phyloP scores from a whole-genome alignment of 2,113 vertebrate species.

The Cinclus cinclus region DNA sequence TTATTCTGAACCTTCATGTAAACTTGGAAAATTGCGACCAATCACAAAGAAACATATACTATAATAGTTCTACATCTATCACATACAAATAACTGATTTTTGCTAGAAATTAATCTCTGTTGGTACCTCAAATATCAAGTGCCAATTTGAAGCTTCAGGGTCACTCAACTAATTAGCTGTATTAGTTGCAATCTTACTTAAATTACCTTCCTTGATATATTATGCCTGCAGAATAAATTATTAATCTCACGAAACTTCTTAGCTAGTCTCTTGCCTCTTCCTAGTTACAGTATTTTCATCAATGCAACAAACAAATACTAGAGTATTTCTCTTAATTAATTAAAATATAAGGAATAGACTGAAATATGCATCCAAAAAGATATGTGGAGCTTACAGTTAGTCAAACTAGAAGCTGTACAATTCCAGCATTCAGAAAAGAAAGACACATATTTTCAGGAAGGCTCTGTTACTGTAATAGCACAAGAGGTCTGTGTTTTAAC shows the following conservation, averaged over 20 bases:
- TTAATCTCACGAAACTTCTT: conserved; percentile 78
- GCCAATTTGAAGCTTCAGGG: conserved; percentile 9
- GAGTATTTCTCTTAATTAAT: conserved; percentile 32
- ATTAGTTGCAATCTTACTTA: conserved; percentile 70
- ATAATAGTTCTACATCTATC: neutral
- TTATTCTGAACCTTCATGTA: neutral
- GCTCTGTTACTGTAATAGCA: conserved; percentile 45
- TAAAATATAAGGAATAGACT: conserved; percentile 29
- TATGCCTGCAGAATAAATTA: conserved; percentile 86
- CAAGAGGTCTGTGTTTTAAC: neutral
- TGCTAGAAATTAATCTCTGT: conserved; percentile 15
- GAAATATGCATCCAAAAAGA: conserved; percentile 84
- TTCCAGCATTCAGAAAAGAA: conserved; percentile 73
- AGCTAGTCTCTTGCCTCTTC: conserved; percentile 36
- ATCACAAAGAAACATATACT: neutral
- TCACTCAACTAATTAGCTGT: conserved; percentile 59
- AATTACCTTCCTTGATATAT: conserved; percentile 77
- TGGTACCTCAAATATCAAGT: conserved; percentile 24
- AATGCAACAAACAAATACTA: conserved; percentile 6
- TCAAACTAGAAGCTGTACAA: conserved; percentile 84
- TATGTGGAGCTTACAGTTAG: conserved; percentile 83
- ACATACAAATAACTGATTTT: neutral
- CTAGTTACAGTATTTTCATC: neutral
- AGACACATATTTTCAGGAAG: conserved; percentile 65
- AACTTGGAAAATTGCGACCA: neutral